Conservation (phyloP, 1,140 invertebrate species). For the Lordiphosa mommai region DNA sequence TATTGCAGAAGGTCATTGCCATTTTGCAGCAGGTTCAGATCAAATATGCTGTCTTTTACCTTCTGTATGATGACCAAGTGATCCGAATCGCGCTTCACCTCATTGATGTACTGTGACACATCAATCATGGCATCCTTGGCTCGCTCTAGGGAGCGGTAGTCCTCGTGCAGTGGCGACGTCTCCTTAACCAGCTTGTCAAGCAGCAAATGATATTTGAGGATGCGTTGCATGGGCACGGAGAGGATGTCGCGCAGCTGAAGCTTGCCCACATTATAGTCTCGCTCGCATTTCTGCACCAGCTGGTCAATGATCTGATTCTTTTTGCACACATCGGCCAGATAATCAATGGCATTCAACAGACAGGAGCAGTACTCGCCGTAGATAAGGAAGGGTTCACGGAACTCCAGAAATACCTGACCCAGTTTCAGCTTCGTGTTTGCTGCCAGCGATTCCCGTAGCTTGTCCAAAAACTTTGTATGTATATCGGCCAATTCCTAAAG, state of each 20-base stretch:
- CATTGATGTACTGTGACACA: slow-evolving; percentile 97
- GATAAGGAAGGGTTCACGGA: slow-evolving; percentile 93
- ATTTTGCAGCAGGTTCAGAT: slow-evolving; percentile 87
- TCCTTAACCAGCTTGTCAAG: slow-evolving; percentile 95
- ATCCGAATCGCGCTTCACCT: slow-evolving; percentile 98
- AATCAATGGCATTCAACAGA: slow-evolving; percentile 89
- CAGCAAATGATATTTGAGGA: slow-evolving; percentile 97
- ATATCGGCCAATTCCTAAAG: slow-evolving; percentile 90
- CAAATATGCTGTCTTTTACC: slow-evolving; percentile 91
- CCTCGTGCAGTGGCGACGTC: slow-evolving; percentile 91
- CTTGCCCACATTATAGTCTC: slow-evolving; percentile 95
- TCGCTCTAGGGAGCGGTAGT: slow-evolving; percentile 89
- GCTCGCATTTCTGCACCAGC: slow-evolving; percentile 88
- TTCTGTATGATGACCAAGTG: slow-evolving; percentile 94
- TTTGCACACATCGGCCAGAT: slow-evolving; percentile 87
- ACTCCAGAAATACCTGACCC: slow-evolving; percentile 91
- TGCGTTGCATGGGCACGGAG: slow-evolving; percentile 98
- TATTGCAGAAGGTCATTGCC: slow-evolving; percentile 92
- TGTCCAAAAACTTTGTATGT: slow-evolving; percentile 90
- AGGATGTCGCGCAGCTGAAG: slow-evolving; percentile 96
- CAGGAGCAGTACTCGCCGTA: slow-evolving; percentile 98
- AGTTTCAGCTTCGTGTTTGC: slow-evolving; percentile 81
- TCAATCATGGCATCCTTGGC: slow-evolving; percentile 98
- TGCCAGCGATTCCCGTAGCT: slow-evolving; percentile 86
- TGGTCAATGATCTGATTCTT: slow-evolving; percentile 80